phyloP scores from a whole-genome alignment of 2,113 vertebrate species.

The Cyphomyrus discorhynchus region DNA sequence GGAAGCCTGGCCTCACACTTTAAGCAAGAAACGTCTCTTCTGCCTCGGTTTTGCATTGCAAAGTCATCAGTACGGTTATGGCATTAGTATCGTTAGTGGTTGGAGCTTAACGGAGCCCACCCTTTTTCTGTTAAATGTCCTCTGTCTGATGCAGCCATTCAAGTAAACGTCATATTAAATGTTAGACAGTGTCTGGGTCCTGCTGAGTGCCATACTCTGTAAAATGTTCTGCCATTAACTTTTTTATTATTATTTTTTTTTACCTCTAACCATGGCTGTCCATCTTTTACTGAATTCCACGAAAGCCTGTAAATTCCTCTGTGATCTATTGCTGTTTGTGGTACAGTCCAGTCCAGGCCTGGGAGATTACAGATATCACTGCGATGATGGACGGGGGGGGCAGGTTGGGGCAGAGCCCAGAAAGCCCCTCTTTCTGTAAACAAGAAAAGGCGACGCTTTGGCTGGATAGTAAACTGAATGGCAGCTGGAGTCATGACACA shows the following conservation, averaged over 20 bases:
- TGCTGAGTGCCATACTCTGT: neutral
- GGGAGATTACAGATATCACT: neutral
- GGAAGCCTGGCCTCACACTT: conserved; percentile 57
- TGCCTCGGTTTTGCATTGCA: conserved; percentile 43
- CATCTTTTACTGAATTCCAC: neutral
- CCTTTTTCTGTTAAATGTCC: neutral
- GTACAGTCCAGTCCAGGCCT: neutral
- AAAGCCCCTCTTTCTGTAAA: neutral
- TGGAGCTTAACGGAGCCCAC: neutral
- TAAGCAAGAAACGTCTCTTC: conserved; percentile 58
- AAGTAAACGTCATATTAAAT: neutral
- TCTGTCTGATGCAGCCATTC: neutral
- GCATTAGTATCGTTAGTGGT: neutral
- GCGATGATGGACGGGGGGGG: neutral
- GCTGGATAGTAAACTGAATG: neutral
- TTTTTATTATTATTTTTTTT: neutral
- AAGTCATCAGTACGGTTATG: neutral
- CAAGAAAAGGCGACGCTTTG: neutral
- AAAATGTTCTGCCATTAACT: neutral
- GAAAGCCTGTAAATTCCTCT: neutral
- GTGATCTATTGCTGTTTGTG: neutral
- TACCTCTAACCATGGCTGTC: neutral
- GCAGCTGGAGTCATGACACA: neutral
- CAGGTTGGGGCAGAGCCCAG: neutral
- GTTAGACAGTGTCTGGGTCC: neutral